These are phyloP conservation scores for Clarias batrachus DNA, from an alignment of 2,113 vertebrate species.

Conservation along the genomic window DNA sequence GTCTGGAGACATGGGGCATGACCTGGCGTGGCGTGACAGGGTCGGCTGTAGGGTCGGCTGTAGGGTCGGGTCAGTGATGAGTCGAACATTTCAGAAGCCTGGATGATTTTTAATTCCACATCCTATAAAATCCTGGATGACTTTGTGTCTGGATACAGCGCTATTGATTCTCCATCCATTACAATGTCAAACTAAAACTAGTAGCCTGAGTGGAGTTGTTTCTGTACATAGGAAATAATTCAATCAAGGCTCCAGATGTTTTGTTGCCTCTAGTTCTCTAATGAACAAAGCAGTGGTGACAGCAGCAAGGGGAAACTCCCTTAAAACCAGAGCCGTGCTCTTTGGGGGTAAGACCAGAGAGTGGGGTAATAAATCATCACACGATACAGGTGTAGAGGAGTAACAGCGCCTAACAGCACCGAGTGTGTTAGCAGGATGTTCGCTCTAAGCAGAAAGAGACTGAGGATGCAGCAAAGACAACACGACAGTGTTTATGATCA, in stretches of 20 bases:
- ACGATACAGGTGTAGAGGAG: not conserved
- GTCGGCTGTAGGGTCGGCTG: not conserved
- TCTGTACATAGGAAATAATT: not conserved
- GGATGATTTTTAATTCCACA: not conserved
- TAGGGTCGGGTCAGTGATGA: not conserved
- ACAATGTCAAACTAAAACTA: no score
- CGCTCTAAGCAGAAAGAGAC: not conserved
- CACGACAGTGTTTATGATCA: not conserved
- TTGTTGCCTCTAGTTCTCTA: not conserved
- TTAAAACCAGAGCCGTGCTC: not conserved
- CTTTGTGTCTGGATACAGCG: not conserved
- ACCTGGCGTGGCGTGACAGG: no score
- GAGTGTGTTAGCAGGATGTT: not conserved
- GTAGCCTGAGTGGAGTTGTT: not conserved
- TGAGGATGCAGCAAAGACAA: not conserved
- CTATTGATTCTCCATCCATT: not conserved
- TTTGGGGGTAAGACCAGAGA: not conserved
- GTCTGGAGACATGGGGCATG: no score
- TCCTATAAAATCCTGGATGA: not conserved
- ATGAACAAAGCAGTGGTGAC: not conserved
- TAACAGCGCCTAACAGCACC: not conserved
- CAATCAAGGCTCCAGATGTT: not conserved
- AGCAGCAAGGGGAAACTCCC: not conserved
- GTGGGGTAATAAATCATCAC: not conserved
- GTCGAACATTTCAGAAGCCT: not conserved